Percentiles rank a stretch among this genome's conserved stretches.
These are phyloP conservation scores for Elysia crispata DNA, from an alignment of 2,888 invertebrate species.

Conservation along the genomic window DNA sequence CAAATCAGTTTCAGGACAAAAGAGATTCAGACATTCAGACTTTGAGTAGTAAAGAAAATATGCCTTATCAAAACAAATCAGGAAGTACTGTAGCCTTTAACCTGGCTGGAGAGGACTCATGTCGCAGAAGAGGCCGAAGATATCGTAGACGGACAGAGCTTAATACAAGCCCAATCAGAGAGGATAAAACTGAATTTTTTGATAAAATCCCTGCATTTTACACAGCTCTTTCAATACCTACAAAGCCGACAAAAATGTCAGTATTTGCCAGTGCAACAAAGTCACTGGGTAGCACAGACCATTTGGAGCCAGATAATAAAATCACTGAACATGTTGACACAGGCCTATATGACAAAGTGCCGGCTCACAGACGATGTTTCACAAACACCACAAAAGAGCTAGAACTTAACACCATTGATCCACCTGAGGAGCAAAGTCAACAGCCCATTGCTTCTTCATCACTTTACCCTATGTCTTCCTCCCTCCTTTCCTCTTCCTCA, in stretches of 20 bases:
- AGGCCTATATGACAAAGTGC: slow-evolving; percentile 66
- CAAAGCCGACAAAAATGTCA: slow-evolving; percentile 51
- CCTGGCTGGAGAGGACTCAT: not conserved
- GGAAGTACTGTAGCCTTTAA: not conserved
- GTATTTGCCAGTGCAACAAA: slow-evolving; percentile 41
- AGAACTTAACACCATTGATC: not conserved
- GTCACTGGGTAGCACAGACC: slow-evolving; percentile 43
- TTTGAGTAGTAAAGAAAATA: no score
- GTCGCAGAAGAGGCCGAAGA: not conserved
- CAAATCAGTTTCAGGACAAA: not conserved
- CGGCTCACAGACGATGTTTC: slow-evolving; percentile 73
- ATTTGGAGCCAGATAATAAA: slow-evolving; percentile 20
- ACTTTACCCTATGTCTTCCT: no score
- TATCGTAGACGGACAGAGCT: slow-evolving; percentile 17
- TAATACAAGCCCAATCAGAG: slow-evolving; percentile 40
- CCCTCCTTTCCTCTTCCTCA: no score
- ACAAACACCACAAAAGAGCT: slow-evolving; percentile 74
- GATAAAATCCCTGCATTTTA: slow-evolving; percentile 73
- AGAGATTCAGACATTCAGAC: not conserved
- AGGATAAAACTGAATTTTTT: slow-evolving; percentile 56
- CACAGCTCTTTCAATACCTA: slow-evolving; percentile 68
- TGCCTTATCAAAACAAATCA: not conserved
- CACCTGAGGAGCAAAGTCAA: no score
- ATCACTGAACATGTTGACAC: slow-evolving; percentile 10
- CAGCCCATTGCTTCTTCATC: no score